These are phyloP conservation scores for Dryococelus australis DNA, from an alignment of 2,888 invertebrate species.

Conservation along the genomic window DNA sequence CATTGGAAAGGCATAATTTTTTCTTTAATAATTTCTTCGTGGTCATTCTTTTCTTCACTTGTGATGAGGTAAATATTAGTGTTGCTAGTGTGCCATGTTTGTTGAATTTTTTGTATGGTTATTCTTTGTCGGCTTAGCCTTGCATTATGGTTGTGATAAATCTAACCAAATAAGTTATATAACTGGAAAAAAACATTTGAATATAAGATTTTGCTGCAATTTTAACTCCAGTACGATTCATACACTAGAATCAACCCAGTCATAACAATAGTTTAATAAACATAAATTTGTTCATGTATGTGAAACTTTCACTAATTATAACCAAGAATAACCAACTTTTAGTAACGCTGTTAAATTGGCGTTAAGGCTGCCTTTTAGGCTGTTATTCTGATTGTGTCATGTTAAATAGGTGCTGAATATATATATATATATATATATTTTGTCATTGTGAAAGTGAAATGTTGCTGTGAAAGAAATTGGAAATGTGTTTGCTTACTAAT, in stretches of 20 bases:
- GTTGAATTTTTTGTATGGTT: neutral
- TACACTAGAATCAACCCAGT: neutral
- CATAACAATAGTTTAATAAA: neutral
- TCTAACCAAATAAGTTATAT: neutral
- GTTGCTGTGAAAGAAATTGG: constrained; percentile 24
- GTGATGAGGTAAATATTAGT: neutral
- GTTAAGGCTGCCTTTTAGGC: constrained; percentile 1
- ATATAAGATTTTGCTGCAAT: neutral
- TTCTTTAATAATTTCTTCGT: too few relatives aligned
- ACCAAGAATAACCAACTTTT: neutral
- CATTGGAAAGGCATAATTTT: too few relatives aligned
- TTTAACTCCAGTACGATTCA: neutral
- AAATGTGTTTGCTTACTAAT: constrained; percentile 39
- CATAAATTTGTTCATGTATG: neutral
- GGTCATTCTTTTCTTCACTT: too few relatives aligned
- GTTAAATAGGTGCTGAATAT: constrained; percentile 13
- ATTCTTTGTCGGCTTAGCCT: neutral
- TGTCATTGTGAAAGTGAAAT: neutral
- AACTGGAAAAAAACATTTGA: neutral
- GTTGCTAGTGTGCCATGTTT: neutral
- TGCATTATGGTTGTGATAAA: neutral
- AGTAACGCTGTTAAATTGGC: neutral
- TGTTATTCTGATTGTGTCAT: neutral
- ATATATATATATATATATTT: constrained; percentile 4
- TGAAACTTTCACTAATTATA: neutral